A percentile compares a stretch with the other conserved stretches of the same genome.
Evolutionary conservation across 2,888 invertebrate genomes (phyloP).

Genomic region (Acanthosepion esculentum): DNA sequence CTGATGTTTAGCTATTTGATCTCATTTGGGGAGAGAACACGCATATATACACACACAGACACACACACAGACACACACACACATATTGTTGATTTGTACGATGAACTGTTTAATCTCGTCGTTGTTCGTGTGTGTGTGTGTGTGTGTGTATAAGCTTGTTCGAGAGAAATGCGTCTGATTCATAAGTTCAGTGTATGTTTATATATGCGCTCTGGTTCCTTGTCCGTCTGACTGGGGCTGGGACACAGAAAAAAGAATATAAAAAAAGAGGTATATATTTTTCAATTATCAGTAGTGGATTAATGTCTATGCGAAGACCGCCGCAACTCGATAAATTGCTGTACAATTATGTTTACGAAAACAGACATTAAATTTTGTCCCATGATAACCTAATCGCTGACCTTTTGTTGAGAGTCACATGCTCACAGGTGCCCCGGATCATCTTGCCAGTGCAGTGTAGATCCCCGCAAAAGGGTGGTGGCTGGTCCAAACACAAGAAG

Average conservation of each 20-base stretch:
- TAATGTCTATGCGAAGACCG: conserved; percentile 8
- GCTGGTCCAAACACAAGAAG: not conserved
- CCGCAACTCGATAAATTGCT: not conserved
- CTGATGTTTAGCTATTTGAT: no score
- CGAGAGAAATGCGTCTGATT: no score
- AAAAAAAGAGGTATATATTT: not conserved
- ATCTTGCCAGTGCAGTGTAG: not conserved
- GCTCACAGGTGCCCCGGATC: conserved; percentile 23
- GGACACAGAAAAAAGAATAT: not conserved
- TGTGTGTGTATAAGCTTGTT: not conserved
- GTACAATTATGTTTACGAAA: conserved; percentile 33
- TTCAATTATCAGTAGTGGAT: not conserved
- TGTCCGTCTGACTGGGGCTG: not conserved
- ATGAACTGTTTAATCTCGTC: no score
- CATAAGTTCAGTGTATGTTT: no score
- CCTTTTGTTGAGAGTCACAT: not conserved
- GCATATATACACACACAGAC: no score
- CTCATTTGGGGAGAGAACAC: no score
- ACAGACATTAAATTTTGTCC: conserved; percentile 33
- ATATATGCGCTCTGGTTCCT: not conserved
- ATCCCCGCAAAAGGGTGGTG: not conserved
- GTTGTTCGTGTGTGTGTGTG: not conserved
- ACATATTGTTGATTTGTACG: no score
- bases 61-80: no score
- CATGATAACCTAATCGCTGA: conserved; percentile 33